Base-by-base conservation (phyloP, 2,113 vertebrate genomes). In the Hemiscyllium ocellatum region DNA sequence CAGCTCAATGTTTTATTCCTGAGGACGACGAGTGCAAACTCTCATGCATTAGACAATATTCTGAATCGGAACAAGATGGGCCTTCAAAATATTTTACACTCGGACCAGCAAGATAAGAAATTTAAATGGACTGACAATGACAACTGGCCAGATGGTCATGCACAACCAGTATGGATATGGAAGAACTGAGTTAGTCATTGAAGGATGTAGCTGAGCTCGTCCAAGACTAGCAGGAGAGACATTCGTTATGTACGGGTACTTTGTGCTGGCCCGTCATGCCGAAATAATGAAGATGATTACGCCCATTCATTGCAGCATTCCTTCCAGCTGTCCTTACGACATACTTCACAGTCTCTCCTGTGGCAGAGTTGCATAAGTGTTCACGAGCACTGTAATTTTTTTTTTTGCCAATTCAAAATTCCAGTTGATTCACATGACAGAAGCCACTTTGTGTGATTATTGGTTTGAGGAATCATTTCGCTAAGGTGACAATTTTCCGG, bases 221-320 rank as follows among this genome's bases (percentile, higher is more conserved):
- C 52, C 26, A 61, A 90, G 24, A 61, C 87, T 65, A 33, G 87
- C 50, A 90, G 87, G 26, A 33, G 87, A 61, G 86, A 61, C 33
- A 56, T 89, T 15, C 86, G 61, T 87, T 52, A 52, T 42, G 80
- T 83, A 37, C 80, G 47, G 52, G 50, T 26, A 90, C 13, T 90
- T 89, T 89, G 50, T 29, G 50, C 26, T 89, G 47, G 87, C 87
- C 26, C 52, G 0, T 90, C 87, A 90, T 33, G 52, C 52, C 61
- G 87, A 61, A 33, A n/a, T 90, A 90, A 90, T 17, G 26, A 90
- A 52, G 47, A 52, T 65, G 52, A 33, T 61, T 90, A 17, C 87
- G 61, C 86, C 50, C 52, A 90, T 90, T 90, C 87, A 56, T 56
- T 61, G 87, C 26, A 90, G 87, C 87, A 33, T 90, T 61, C 56